A percentile compares a stretch with the other conserved stretches of the same genome.
phyloP scores from a whole-genome alignment of 2,888 invertebrate genomes.

The Julus scandinavius region DNA sequence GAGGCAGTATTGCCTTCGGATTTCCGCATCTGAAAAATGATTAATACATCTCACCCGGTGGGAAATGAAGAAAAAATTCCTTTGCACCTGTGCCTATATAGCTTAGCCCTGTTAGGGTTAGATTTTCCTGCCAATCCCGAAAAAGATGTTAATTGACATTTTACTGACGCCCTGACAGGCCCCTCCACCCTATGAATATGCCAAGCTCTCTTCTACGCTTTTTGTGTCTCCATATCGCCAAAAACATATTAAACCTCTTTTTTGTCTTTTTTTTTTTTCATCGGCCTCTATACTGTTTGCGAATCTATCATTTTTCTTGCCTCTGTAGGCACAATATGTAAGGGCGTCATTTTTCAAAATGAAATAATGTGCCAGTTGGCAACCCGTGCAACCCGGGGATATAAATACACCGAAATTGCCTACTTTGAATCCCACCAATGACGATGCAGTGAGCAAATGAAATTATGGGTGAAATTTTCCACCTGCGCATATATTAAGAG shows the following conservation, averaged over 20 bases:
- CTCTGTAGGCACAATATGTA: conserved; percentile 41
- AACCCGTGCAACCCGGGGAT: conserved; percentile 29
- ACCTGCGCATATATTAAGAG: neutral
- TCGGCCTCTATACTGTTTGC: conserved; percentile 40
- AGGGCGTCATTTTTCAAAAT: conserved; percentile 42
- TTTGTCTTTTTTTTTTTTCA: conserved; percentile 11
- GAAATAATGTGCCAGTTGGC: conserved; percentile 42
- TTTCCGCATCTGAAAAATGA: conserved; percentile 28
- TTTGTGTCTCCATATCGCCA: conserved; percentile 33
- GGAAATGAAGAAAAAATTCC: conserved; percentile 17
- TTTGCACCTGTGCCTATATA: neutral
- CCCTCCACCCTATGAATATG: neutral
- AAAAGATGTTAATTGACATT: conserved; percentile 42
- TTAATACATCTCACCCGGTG: conserved; percentile 6
- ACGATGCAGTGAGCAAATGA: neutral
- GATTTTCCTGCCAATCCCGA: conserved; percentile 37
- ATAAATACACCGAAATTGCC: conserved; percentile 1
- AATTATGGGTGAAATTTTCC: neutral
- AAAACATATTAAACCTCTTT: conserved; percentile 31
- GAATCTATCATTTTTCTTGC: conserved; percentile 44
- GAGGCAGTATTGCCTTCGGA: neutral
- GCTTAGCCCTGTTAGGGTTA: conserved; percentile 6
- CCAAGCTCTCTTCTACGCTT: neutral
- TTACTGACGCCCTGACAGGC: neutral
- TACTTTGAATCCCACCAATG: conserved; percentile 18